These are phyloP conservation scores for Rotaria magnacalcarata DNA, from an alignment of 2,888 invertebrate species.

Conservation along the genomic window DNA sequence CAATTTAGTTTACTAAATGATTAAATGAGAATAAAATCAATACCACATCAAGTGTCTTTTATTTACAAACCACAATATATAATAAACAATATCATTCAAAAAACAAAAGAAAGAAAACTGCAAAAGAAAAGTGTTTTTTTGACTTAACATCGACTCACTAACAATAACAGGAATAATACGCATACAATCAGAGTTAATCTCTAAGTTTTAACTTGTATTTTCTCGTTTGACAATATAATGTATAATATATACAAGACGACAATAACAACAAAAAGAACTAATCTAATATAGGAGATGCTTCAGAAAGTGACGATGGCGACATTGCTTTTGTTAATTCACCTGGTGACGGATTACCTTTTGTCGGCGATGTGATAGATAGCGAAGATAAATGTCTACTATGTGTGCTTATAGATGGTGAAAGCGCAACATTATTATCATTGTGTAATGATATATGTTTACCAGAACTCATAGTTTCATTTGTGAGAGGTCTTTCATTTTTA, in stretches of 20 bases:
- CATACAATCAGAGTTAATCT: not conserved
- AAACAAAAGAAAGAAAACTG: not conserved
- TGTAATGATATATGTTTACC: not conserved
- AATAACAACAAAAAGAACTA: not conserved
- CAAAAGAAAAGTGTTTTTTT: not conserved
- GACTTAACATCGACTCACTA: not conserved
- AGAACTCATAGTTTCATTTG: not conserved
- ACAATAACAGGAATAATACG: not conserved
- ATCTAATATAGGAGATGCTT: constrained; percentile 22
- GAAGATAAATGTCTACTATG: not conserved
- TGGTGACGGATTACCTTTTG: not conserved
- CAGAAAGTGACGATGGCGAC: constrained; percentile 30
- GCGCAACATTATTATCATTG: not conserved
- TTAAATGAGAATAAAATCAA: not conserved
- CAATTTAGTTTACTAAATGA: too few relatives aligned
- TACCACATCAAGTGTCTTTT: not conserved
- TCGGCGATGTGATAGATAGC: not conserved
- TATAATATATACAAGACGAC: not conserved
- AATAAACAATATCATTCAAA: constrained; percentile 21
- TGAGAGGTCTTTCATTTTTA: not conserved
- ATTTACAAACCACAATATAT: constrained; percentile 6
- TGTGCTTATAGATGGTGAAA: not conserved
- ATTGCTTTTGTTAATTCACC: constrained; percentile 5
- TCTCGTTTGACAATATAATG: not conserved
- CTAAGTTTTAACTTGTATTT: not conserved